Conservation (phyloP, 37 sponge, comb jelly and placozoan genomes). For the Mnemiopsis leidyi region DNA sequence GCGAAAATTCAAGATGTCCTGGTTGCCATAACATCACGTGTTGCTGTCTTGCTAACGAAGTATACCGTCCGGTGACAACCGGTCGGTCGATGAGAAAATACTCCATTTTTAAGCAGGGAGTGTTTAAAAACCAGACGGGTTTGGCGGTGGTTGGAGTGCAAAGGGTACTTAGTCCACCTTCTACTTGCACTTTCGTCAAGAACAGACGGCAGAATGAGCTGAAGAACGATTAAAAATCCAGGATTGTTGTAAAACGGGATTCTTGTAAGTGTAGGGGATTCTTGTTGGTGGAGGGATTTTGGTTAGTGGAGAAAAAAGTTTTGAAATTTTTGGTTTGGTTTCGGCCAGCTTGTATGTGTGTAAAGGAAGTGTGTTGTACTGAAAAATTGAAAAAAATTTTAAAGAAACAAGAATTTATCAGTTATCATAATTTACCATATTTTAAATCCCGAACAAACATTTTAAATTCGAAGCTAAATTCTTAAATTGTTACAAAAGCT, state of each 20-base stretch:
- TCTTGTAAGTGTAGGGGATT: too few species aligned
- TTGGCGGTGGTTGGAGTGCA: constrained; percentile 25
- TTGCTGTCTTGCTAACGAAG: not conserved
- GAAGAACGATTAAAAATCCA: not conserved
- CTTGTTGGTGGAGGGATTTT: too few species aligned
- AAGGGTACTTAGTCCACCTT: constrained; percentile 38
- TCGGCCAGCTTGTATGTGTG: too few species aligned
- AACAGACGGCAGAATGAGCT: not conserved
- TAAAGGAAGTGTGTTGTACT: not conserved
- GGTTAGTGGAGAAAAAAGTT: too few species aligned
- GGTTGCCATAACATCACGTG: not conserved
- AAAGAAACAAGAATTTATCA: not conserved
- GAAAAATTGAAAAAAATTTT: not conserved
- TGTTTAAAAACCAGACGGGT: not conserved
- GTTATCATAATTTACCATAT: not conserved
- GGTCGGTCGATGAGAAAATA: constrained; percentile 5
- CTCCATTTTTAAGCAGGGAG: constrained; percentile 23
- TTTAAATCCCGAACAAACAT: not conserved
- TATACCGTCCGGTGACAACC: not conserved
- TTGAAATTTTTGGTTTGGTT: too few species aligned
- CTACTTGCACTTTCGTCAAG: constrained; percentile 29
- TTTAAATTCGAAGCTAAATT: too few species aligned
- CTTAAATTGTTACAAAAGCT: not conserved
- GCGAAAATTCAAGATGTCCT: not conserved
- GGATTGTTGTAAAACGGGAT: too few species aligned